Conservation (phyloP, 2,888 invertebrate species). For the Zeuzera pyrina region DNA sequence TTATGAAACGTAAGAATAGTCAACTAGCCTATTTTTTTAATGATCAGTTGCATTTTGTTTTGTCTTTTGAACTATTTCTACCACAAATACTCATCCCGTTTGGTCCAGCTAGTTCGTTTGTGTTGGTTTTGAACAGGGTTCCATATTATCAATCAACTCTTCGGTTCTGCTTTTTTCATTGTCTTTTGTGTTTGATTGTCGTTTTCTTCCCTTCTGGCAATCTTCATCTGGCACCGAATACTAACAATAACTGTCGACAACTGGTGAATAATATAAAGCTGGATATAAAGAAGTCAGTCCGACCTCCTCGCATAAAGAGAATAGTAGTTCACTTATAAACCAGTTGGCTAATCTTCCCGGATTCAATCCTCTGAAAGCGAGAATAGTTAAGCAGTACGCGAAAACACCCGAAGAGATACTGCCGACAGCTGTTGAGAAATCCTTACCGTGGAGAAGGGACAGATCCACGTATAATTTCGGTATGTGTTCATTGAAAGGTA, state of each 20-base stretch:
- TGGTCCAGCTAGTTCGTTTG: no score
- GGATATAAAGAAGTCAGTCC: constrained; percentile 70
- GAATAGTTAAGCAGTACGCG: constrained; percentile 79
- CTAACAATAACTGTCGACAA: constrained; percentile 52
- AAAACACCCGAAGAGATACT: constrained; percentile 75
- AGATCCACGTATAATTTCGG: constrained; percentile 81
- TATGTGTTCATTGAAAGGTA: constrained; percentile 59
- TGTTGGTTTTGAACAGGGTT: no score
- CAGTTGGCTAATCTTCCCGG: constrained; percentile 79
- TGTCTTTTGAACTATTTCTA: constrained; percentile 6
- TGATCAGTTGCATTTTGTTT: no score
- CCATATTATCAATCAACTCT: no score
- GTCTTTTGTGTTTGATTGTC: constrained; percentile 62
- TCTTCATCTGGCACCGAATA: constrained; percentile 63
- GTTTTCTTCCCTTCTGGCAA: constrained; percentile 71
- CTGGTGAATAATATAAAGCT: constrained; percentile 52
- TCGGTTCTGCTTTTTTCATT: constrained; percentile 51
- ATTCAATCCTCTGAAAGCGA: constrained; percentile 79
- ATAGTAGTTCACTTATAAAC: constrained; percentile 80
- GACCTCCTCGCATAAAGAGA: constrained; percentile 74
- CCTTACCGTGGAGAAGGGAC: constrained; percentile 89
- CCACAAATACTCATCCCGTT: constrained; percentile 20
- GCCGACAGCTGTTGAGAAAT: constrained; percentile 85
- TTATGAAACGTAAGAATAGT: no score
- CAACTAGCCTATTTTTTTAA: no score